These are phyloP conservation scores for Dexiosoma caninum DNA, from an alignment of 2,888 invertebrate species.

Conservation along the genomic window DNA sequence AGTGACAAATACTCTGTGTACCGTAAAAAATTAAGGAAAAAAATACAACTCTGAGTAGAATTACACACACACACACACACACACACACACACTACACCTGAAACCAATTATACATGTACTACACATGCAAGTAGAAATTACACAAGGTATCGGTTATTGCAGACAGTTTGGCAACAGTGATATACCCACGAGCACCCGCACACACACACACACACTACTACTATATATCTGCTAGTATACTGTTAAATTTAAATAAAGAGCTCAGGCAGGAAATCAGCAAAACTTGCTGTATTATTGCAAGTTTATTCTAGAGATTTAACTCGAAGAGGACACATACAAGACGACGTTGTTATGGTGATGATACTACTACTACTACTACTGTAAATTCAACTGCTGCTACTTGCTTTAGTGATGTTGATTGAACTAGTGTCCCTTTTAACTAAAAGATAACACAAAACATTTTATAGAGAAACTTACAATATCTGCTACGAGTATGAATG, in stretches of 20 bases:
- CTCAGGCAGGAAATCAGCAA: not conserved
- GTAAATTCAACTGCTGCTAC: not conserved
- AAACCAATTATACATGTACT: too few relatives aligned
- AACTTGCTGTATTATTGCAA: constrained; percentile 32
- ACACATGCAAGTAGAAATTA: too few relatives aligned
- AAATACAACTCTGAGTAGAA: too few relatives aligned
- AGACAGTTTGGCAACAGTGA: too few relatives aligned
- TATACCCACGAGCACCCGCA: not conserved
- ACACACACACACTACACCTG: too few relatives aligned
- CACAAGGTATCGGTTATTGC: too few relatives aligned
- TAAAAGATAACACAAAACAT: constrained; percentile 47
- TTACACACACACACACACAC: too few relatives aligned
- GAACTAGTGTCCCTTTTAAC: constrained; percentile 44
- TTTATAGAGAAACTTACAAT: not conserved
- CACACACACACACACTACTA: too few relatives aligned
- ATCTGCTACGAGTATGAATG: not conserved
- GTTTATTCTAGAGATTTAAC: constrained; percentile 43
- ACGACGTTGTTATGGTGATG: constrained; percentile 3
- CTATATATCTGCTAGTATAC: not conserved
- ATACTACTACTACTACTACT: not conserved
- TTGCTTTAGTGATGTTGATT: constrained; percentile 30
- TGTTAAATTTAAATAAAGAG: constrained; percentile 38
- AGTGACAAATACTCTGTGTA: too few relatives aligned
- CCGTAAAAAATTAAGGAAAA: too few relatives aligned
- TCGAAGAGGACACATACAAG: not conserved